Percentiles rank a stretch among this genome's conserved stretches.
Conservation (phyloP, 2,888 invertebrate species). For the Ophonus ardosiacus region DNA sequence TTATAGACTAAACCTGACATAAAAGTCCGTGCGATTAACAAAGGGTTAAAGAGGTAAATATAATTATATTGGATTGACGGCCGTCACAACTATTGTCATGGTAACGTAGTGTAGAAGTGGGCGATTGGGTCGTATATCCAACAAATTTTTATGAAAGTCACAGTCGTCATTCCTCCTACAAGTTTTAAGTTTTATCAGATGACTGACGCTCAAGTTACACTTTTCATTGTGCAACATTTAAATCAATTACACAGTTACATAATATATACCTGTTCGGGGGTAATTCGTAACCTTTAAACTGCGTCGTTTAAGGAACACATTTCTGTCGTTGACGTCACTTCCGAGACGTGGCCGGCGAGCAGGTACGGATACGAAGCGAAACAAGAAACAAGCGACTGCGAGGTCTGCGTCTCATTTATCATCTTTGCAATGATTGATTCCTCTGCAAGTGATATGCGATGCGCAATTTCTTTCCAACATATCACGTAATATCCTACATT, state of each 20-base stretch:
- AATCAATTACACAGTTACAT: neutral
- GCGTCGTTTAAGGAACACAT: neutral
- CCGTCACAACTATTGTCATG: no score
- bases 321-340: neutral
- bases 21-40: no score
- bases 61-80: no score
- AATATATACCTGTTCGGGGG: neutral
- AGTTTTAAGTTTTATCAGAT: neutral
- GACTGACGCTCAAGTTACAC: neutral
- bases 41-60: no score
- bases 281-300: neutral
- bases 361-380: constrained; percentile 21
- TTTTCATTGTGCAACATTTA: neutral
- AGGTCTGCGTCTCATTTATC: constrained; percentile 37
- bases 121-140: no score
- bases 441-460: constrained; percentile 12
- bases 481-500: constrained; percentile 26
- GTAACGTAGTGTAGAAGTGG: no score
- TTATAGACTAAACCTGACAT: no score
- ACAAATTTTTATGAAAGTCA: no score
- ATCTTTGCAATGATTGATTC: constrained; percentile 33
- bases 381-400: neutral
- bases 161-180: no score
- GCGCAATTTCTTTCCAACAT: constrained; percentile 17
- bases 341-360: constrained; percentile 1